Base-by-base conservation (phyloP, 1,140 invertebrate genomes). In the Achroia grisella region DNA sequence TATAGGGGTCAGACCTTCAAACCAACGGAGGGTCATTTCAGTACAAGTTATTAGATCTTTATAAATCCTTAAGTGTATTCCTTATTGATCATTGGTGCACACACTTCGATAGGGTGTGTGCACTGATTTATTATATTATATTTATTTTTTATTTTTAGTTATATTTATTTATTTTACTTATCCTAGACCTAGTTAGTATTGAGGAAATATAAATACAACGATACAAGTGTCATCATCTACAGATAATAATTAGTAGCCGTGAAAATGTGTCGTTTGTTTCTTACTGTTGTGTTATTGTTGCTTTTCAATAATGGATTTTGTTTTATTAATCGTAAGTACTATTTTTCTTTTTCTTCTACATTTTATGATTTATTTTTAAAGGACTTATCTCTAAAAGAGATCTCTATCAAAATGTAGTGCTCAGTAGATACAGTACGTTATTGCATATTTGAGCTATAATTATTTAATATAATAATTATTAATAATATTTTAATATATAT, bases 1-100 rank as follows among this genome's bases (percentile, higher is more conserved):
- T 66, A 83, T 83, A 83, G 71, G 77, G 79, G 79, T 71, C 62
- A 80, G 70, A 62, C 79, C 79, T 83, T 83, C 73, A 61, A 63
- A 50, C 48, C 61, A 48, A 56, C 66, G 66, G 65, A 71, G 64
- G 60, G 59, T 62, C 54, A 49, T 62, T 69, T 64, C 52, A 62
- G 47, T 67, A 68, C 69, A 79, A 83, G 78, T 77, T 71, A 80
- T 23, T 67, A 71, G 60, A 58, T 67, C 67, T 73, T 81, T 80
- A 83, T 72, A 83, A 78, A 76, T 77, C 64, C 50, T 71, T 69
- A 72, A 64, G 59, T 64, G 67, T 71, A 64, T 54, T 48, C 50
- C 52, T 56, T 56, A 41, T 39, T 45, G 32, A 51, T 67, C 64
- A 74, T 77, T 39, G 46, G 49, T 52, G 61, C 55, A 62, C 53